Evolutionary conservation across 2,797 vertebrate species (phyloP), one percentile per base, ranked within the genome.

Genomic region (Sebastes minor): DNA sequence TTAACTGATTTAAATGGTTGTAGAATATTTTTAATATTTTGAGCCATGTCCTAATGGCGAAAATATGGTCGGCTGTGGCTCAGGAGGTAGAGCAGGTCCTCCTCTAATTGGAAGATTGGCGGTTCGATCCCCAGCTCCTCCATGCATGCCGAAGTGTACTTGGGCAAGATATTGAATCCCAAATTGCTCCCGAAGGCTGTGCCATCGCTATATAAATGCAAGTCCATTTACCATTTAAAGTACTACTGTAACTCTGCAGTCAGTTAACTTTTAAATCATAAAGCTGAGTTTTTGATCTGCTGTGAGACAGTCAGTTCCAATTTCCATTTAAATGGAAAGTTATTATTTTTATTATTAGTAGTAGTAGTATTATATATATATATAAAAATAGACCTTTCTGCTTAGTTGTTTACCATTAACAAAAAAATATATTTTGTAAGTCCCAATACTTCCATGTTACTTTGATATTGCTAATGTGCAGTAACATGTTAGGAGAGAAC

Each of bases 41-140:
- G 35, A 13, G 0, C 35, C 35, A 35, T 35, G 35, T 35, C 0
- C 35, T 0, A 35, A 35, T 42, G 38, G 14, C 1, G 1, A 49
- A 49, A 18, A 49, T 49, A 0, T 20, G 46, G 46, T 18, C 18
- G 0, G 18, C 7, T 9, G 46, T 49, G 46, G 46, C 46, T 49
- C 46, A 49, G 46, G 38, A 42, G 38, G 38, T 42, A 18, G 46
- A 49, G 46, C 46, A 49, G 46, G 46, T 49, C 46, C 16, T 10
- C 6, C 49, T 0, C 20, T 52, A 20, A 52, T 52, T 5, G 20
- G 20, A 10, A n/a, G 49, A 52, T 52, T 3, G 8, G 49, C 1
- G 20, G 49, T 52, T 52, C 49, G 20, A 52, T 46, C 42, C 16
- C 20, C 8, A 10, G 20, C 49, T 52, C 20, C 1, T 20, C 49